These are phyloP conservation scores for Leptarthrus brevirostris DNA, from an alignment of 2,888 invertebrate species.

Conservation along the genomic window DNA sequence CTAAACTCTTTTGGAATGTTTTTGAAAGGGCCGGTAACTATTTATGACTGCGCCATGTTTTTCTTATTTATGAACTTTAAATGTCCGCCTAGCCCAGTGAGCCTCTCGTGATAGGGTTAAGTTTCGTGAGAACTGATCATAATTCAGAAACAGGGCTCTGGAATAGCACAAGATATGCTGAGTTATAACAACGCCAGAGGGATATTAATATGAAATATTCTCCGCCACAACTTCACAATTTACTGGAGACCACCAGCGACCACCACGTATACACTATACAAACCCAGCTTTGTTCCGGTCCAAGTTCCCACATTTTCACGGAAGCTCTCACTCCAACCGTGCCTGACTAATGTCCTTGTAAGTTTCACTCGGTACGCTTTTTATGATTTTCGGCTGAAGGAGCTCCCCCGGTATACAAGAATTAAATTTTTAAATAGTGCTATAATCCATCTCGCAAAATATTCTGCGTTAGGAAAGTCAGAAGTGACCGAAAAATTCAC, in stretches of 20 bases:
- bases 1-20: not conserved
- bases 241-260: conserved; percentile 31
- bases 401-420: not conserved
- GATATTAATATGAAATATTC: conserved; percentile 53
- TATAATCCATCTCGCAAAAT: not conserved
- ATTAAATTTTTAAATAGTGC: not conserved
- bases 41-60: conserved; percentile 53
- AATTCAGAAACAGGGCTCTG: conserved; percentile 43
- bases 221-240: conserved; percentile 53
- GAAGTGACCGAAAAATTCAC: not conserved
- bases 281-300: not conserved
- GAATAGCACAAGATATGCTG: conserved; percentile 46
- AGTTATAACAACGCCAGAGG: conserved; percentile 52
- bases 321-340: not conserved
- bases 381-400: not conserved
- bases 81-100: conserved; percentile 41
- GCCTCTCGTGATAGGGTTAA: conserved; percentile 54
- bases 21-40: not conserved
- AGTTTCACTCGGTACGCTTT: not conserved
- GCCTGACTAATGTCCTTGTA: not conserved
- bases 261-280: not conserved
- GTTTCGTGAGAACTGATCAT: conserved; percentile 52
- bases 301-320: not conserved
- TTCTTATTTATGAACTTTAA: conserved; percentile 53
- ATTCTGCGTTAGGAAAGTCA: not conserved